These are phyloP conservation scores for Parasteatoda tepidariorum DNA, from an alignment of 1,140 invertebrate genomes.

Conservation along the genomic window DNA sequence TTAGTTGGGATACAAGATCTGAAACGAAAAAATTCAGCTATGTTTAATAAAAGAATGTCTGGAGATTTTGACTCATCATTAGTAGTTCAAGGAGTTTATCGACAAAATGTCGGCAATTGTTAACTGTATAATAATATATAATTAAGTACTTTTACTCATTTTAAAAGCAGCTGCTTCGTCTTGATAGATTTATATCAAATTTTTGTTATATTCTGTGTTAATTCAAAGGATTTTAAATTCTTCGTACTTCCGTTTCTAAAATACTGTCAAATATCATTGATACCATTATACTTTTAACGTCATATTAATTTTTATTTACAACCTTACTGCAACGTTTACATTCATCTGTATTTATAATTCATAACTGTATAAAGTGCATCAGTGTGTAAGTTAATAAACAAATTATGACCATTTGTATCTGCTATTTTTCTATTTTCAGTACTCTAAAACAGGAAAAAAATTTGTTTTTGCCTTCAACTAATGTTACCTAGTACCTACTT, in stretches of 20 bases:
- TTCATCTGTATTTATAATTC: no score
- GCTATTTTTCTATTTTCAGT: no score
- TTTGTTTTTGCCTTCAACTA: no score
- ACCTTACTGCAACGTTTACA: no score
- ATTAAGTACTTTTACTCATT: not conserved
- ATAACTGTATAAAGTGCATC: no score
- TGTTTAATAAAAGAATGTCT: conserved; percentile 19
- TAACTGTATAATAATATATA: not conserved
- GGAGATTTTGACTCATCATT: not conserved
- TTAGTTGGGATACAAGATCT: not conserved
- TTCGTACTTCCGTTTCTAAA: not conserved
- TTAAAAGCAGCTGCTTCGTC: not conserved
- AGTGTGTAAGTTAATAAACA: no score
- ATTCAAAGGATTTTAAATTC: not conserved
- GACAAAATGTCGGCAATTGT: not conserved
- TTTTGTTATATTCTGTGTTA: not conserved
- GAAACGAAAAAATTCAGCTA: conserved; percentile 11
- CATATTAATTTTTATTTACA: not conserved
- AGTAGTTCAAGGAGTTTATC: conserved; percentile 33
- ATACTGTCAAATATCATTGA: not conserved
- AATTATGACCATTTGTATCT: no score
- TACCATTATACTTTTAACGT: not conserved
- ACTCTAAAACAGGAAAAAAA: no score
- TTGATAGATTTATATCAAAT: not conserved
- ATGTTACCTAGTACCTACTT: no score